A percentile compares a stretch with the other conserved stretches of the same genome.
phyloP scores from a whole-genome alignment of 2,888 invertebrate species.

The Drosophila paracracens region DNA sequence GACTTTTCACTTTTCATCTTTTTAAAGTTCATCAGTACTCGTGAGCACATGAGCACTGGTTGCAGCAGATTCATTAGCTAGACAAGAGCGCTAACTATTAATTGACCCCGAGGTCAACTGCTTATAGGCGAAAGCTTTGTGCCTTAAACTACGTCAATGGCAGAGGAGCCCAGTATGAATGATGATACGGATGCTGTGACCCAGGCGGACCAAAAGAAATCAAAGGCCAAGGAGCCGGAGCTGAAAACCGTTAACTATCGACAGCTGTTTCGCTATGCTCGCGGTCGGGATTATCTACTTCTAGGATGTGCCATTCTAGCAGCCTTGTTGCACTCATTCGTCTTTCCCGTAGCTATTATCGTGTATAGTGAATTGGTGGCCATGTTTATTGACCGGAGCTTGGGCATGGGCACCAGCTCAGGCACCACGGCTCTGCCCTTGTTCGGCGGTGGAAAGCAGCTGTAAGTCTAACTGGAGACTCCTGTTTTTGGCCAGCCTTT shows the following conservation, averaged over 20 bases:
- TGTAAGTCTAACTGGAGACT: slow-evolving; percentile 81
- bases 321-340: slow-evolving; percentile 87
- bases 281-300: slow-evolving; percentile 86
- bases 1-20: background rate
- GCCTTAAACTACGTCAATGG: slow-evolving; percentile 36
- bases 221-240: slow-evolving; percentile 30
- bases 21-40: background rate
- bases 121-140: slow-evolving; percentile 42
- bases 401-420: slow-evolving; percentile 86
- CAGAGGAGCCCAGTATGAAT: slow-evolving; percentile 31
- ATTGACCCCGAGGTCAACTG: slow-evolving; percentile 72
- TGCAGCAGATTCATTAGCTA: slow-evolving; percentile 20
- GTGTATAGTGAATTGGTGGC: slow-evolving; percentile 90
- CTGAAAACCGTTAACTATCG: slow-evolving; percentile 63
- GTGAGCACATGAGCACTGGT: background rate
- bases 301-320: slow-evolving; percentile 86
- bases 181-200: slow-evolving; percentile 24
- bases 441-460: slow-evolving; percentile 88
- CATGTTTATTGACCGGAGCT: slow-evolving; percentile 88
- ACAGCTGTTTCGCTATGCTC: slow-evolving; percentile 87
- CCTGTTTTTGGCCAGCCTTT: background rate
- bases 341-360: slow-evolving; percentile 88
- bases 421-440: slow-evolving; percentile 86
- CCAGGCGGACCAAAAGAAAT: slow-evolving; percentile 38
- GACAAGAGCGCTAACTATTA: slow-evolving; percentile 58